Evolutionary conservation across 2,888 invertebrate genomes (phyloP), one percentile per base, ranked within the genome.

Genomic region (Tenthredo livida): DNA sequence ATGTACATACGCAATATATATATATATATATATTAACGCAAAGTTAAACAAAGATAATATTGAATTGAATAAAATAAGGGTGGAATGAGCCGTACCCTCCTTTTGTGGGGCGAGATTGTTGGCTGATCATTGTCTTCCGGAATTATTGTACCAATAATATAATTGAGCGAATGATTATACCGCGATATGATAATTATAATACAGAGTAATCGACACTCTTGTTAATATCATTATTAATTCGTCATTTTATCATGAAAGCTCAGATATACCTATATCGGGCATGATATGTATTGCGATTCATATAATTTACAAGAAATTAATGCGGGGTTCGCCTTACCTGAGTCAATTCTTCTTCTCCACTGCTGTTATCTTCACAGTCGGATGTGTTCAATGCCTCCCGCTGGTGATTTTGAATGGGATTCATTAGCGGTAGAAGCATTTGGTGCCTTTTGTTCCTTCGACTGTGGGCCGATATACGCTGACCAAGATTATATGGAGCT

Each of bases 301-400:
- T 5, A 70, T 37, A 37, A 61, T 2, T 37, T 2, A 2, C 4
- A 15, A 12, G 17, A n/a, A 43, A 73, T 25, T 17, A 2, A 17
- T 15, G 5, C n/a, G 7, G 2, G 2, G 33, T 40, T 7, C 12
- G 33, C 67, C 85, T 86, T 84, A 92, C 92, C 90, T 93, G 93
- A 17, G 90, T 89, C 84, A 92, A 92, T 73, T 93, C 93, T 47
- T 94, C 94, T 65, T 93, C 94, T 9, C 93, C 93, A 87, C 93
- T 93, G 86, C 93, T 94, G 85, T 93, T 93, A 88, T 93, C 94
- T 85, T 94, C 94, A 88, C 93, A 93, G 87, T 94, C 94, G 50
- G 93, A 93, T 61, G 93, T 92, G 85, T 92, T 92, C 75, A 91
- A 86, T 58, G 90, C 87, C 54, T 89, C 80, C 37, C 91, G 88